Conservation (phyloP, 2,888 invertebrate genomes). For the Trissonchulus latispiculum region DNA sequence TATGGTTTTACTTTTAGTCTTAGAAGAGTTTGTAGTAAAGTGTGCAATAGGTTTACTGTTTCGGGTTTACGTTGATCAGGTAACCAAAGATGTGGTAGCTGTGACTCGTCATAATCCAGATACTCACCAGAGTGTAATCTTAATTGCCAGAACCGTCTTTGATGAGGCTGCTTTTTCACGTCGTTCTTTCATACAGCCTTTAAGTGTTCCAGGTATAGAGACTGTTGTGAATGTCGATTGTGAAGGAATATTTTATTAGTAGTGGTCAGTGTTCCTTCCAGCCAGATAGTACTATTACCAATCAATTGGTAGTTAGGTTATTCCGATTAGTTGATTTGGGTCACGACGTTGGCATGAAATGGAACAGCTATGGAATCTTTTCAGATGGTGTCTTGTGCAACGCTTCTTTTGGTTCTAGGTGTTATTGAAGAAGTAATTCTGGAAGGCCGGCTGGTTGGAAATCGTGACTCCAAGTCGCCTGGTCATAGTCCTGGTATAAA, state of each 20-base stretch:
- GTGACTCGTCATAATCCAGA: conserved; percentile 83
- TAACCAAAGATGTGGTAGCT: conserved; percentile 78
- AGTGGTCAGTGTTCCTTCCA: too few species aligned
- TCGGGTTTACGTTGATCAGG: conserved; percentile 69
- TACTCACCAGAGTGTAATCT: conserved; percentile 73
- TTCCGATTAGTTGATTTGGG: too few species aligned
- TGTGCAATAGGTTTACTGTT: too few species aligned
- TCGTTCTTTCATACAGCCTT: conserved; percentile 16
- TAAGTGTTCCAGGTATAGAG: conserved; percentile 44
- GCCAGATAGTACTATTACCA: too few species aligned
- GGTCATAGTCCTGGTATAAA: background rate
- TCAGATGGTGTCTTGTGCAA: too few species aligned
- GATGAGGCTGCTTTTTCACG: background rate
- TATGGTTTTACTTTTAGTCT: too few species aligned
- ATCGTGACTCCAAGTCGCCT: conserved; percentile 23
- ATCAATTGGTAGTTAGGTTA: too few species aligned
- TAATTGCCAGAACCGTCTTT: conserved; percentile 67
- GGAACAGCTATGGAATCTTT: too few species aligned
- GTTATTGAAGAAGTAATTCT: conserved; percentile 69
- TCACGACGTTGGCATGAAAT: too few species aligned
- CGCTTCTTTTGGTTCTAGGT: conserved; percentile 58
- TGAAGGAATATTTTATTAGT: too few species aligned
- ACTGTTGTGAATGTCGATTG: too few species aligned
- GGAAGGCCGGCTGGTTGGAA: conserved; percentile 59
- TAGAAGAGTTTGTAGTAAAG: too few species aligned